Base-by-base conservation (phyloP, 2,113 vertebrate species). In the Pteruthius melanotis region DNA sequence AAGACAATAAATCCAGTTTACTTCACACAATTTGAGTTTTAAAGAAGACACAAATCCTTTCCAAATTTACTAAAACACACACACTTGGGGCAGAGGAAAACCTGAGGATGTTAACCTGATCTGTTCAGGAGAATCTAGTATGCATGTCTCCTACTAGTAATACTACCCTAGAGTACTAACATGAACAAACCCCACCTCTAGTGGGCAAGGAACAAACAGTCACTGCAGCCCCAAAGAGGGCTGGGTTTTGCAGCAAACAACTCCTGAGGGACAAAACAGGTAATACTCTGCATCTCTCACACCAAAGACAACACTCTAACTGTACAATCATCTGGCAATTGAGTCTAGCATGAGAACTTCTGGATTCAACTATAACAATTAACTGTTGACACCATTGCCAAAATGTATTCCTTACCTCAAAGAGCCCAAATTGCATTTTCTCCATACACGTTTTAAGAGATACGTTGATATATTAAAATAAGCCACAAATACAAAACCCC, bases 231-330 rank as follows among this genome's bases (percentile, higher is more conserved):
- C 19, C 44, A 28, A n/a, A 3, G 15, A 68, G 0, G 10, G 15
- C 35, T 0, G 0, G 2, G 14, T 84, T 40, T n/a, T 21, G 6
- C 18, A 1, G 2, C 35, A 12, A 83, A 54, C 7, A 56, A 11
- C 4, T 52, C 24, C 2, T 8, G 21, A 76, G 30, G 6, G 9
- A 69, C 28, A 42, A 31, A 21, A 26, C 15, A 40, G 7, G 31
- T 26, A 24, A 47, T 12, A 37, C 44, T 15, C 30, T 53, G 44
- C 13, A 33, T 12, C 42, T 54, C 44, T 64, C 33, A 35, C 44
- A 76, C 2, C 8, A 52, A 65, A 54, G 11, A 53, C n/a, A 71
- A 31, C 4, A 23, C 11, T 37, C 15, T 11, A 45, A 10, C 35
- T 56, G 6, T 11, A n/a, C 9, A 20, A 44, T 22, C 27, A 52